A percentile compares a stretch with the other conserved stretches of the same genome.
These are phyloP conservation scores for Antennarius striatus DNA, from an alignment of 2,113 vertebrate genomes.

Conservation along the genomic window DNA sequence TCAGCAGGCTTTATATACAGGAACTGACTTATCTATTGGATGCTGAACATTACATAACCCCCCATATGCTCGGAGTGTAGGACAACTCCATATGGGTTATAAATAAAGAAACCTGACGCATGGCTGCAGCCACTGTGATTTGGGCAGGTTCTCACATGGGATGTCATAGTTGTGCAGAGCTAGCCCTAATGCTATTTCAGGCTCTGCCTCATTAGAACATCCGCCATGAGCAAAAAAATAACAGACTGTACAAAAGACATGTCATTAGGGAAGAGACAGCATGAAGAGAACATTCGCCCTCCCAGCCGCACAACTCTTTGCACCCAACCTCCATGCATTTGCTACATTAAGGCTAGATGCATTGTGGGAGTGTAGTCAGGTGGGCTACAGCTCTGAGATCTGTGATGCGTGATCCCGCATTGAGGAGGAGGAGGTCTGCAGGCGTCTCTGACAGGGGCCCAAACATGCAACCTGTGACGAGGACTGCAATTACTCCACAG, in stretches of 20 bases:
- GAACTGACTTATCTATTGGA: slow-evolving; percentile 63
- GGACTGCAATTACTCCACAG: slow-evolving; percentile 55
- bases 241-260: slow-evolving; percentile 63
- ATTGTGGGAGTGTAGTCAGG: slow-evolving; percentile 18
- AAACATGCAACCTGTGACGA: slow-evolving; percentile 45
- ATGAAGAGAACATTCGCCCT: slow-evolving; percentile 43
- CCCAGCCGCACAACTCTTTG: slow-evolving; percentile 2
- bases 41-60: slow-evolving; percentile 66
- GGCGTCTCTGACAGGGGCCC: slow-evolving; percentile 39
- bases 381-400: slow-evolving; percentile 21
- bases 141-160: slow-evolving; percentile 75
- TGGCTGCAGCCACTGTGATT: slow-evolving; percentile 74
- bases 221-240: slow-evolving; percentile 45
- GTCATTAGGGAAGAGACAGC: slow-evolving; percentile 59
- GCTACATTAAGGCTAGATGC: not conserved
- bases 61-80: slow-evolving; percentile 73
- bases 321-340: not conserved
- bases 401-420: slow-evolving; percentile 40
- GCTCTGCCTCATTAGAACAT: slow-evolving; percentile 76
- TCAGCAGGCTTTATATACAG: slow-evolving; percentile 56
- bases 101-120: slow-evolving; percentile 78
- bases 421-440: slow-evolving; percentile 31
- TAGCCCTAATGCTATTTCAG: slow-evolving; percentile 75
- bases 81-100: slow-evolving; percentile 73
- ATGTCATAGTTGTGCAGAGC: slow-evolving; percentile 75